These are phyloP conservation scores for Strigops habroptila DNA, from an alignment of 2,113 vertebrate genomes.

Conservation along the genomic window DNA sequence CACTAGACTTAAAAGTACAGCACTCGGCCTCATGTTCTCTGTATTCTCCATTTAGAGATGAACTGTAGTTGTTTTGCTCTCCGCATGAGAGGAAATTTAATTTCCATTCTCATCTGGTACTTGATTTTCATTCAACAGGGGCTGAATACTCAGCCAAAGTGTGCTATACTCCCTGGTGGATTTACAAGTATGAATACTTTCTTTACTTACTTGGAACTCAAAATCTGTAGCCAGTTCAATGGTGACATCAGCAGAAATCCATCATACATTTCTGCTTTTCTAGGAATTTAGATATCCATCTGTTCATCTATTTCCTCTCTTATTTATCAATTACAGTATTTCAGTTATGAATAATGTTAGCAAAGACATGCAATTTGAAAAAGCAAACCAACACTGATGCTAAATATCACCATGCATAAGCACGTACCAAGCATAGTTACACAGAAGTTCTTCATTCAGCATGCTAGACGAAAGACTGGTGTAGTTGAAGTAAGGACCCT, in stretches of 20 bases:
- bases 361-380: constrained; percentile 25
- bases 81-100: constrained; percentile 67
- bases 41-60: not conserved
- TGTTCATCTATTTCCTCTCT: not conserved
- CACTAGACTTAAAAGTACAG: not conserved
- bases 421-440: constrained; percentile 75
- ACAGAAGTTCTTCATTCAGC: constrained; percentile 65
- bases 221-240: not conserved
- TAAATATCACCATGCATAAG: not conserved
- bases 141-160: constrained; percentile 48
- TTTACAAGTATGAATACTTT: constrained; percentile 38
- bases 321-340: not conserved
- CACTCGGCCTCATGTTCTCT: not conserved
- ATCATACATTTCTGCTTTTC: not conserved
- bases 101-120: constrained; percentile 68
- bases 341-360: not conserved
- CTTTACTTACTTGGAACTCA: constrained; percentile 13
- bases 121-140: constrained; percentile 66
- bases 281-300: not conserved
- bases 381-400: not conserved
- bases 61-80: constrained; percentile 16
- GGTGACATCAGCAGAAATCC: constrained; percentile 51
- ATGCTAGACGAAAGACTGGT: constrained; percentile 67
- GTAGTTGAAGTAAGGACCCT: constrained; percentile 70
- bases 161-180: not conserved